These are phyloP conservation scores for Drosophila bifasciata DNA, from an alignment of 1,140 invertebrate species.

Conservation along the genomic window DNA sequence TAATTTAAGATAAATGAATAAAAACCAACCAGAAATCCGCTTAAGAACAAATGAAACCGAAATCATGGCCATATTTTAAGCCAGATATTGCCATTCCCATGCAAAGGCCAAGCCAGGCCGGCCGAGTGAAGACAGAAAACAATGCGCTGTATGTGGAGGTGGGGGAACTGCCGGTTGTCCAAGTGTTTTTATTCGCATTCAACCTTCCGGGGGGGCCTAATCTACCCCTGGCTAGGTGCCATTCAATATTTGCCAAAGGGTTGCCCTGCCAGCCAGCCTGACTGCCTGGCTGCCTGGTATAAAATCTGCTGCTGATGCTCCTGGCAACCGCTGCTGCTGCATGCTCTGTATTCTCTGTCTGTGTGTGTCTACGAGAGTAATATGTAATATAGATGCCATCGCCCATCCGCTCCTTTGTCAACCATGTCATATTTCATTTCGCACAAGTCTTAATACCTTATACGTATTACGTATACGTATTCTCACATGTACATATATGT, in stretches of 20 bases:
- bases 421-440: slow-evolving; percentile 79
- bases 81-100: no score
- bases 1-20: neutral
- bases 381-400: slow-evolving; percentile 61
- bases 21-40: slow-evolving; percentile 18
- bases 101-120: no score
- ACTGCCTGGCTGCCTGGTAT: slow-evolving; percentile 12
- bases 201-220: neutral
- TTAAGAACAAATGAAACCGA: neutral
- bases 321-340: slow-evolving; percentile 9
- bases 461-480: slow-evolving; percentile 29
- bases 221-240: slow-evolving; percentile 33
- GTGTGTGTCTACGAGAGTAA: slow-evolving; percentile 38
- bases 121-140: no score
- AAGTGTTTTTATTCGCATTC: no score
- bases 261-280: slow-evolving; percentile 23
- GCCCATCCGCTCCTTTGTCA: slow-evolving; percentile 70
- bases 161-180: no score
- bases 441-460: slow-evolving; percentile 75
- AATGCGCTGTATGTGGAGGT: no score
- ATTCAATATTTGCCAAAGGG: slow-evolving; percentile 54
- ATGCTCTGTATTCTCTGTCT: slow-evolving; percentile 10
- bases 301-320: slow-evolving; percentile 1
- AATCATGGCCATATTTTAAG: no score
- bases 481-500: slow-evolving; percentile 18